phyloP scores from a whole-genome alignment of 2,113 vertebrate genomes.

The Daboia siamensis region DNA sequence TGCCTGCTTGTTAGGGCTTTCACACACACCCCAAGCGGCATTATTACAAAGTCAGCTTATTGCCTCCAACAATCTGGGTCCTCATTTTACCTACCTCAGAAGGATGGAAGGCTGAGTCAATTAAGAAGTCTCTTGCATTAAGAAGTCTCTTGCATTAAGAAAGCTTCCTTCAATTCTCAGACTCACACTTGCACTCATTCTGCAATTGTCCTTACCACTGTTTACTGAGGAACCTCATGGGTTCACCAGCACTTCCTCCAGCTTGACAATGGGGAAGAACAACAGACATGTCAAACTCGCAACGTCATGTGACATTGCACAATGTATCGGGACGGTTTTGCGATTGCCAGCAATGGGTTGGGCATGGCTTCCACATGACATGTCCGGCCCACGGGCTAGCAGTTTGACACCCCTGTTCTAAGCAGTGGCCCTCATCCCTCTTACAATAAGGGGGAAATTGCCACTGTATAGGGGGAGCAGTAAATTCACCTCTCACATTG shows the following conservation, averaged over 20 bases:
- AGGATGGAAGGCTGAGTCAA: no score
- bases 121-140: no score
- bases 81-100: no score
- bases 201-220: neutral
- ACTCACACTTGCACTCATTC: neutral
- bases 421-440: neutral
- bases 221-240: neutral
- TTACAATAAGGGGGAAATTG: neutral
- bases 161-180: neutral
- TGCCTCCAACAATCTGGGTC: no score
- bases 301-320: no score
- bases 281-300: neutral
- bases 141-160: neutral
- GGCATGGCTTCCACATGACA: no score
- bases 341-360: no score
- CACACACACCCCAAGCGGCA: no score
- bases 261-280: neutral
- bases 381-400: no score
- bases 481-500: neutral
- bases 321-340: no score
- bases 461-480: neutral
- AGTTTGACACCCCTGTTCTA: neutral
- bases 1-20: no score
- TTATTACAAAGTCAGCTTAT: no score
- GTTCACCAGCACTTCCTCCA: neutral